These are phyloP conservation scores for Enteromius unitaeniatus DNA, from an alignment of 2,797 vertebrate genomes.

Conservation along the genomic window DNA sequence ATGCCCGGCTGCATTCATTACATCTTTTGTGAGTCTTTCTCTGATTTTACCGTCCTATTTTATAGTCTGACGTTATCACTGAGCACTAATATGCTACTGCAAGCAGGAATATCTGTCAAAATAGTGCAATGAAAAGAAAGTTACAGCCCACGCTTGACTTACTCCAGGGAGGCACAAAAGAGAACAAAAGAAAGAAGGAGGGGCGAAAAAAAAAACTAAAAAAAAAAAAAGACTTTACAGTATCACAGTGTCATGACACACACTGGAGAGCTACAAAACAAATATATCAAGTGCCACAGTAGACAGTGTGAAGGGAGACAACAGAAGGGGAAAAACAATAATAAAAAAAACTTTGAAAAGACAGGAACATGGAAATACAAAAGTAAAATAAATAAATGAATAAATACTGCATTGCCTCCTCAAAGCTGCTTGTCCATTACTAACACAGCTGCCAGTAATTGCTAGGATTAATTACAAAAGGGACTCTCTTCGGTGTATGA, in stretches of 20 bases:
- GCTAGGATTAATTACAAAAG: constrained; percentile 26
- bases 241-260: not conserved
- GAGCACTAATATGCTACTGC: not conserved
- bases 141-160: not conserved
- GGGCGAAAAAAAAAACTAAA: not conserved
- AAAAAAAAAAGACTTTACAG: not conserved
- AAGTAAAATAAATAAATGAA: not conserved
- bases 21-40: not conserved
- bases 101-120: constrained; percentile 12
- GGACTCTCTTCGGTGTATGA: constrained; percentile 20
- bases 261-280: constrained; percentile 21
- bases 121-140: not conserved
- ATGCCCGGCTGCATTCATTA: not conserved
- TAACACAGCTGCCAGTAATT: not conserved
- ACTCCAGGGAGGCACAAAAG: not conserved
- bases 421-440: not conserved
- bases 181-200: not conserved
- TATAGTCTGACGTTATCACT: not conserved
- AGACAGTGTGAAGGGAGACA: not conserved
- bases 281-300: constrained; percentile 4
- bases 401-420: not conserved
- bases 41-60: constrained; percentile 4
- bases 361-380: not conserved
- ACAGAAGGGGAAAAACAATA: not conserved
- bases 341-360: not conserved